phyloP scores from a whole-genome alignment of 2,113 vertebrate genomes.

The Lota lota region DNA sequence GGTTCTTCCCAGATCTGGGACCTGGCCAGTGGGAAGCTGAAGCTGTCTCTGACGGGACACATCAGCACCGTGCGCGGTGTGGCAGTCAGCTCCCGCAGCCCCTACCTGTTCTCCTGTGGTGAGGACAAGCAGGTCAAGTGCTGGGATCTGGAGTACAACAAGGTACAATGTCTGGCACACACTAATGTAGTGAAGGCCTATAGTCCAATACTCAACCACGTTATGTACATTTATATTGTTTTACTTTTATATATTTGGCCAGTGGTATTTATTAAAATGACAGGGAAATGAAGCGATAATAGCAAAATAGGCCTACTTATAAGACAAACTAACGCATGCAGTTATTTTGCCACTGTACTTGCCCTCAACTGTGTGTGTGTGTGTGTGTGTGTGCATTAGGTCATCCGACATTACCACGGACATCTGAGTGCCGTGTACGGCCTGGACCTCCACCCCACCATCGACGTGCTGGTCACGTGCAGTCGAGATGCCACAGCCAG shows the following conservation, averaged over 20 bases:
- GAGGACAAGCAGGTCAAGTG: conserved; percentile 99
- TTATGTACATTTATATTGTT: no score
- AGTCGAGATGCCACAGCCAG: conserved; percentile 94
- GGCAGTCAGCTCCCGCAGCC: conserved; percentile 89
- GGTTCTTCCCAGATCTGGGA: conserved; percentile 87
- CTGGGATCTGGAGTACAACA: conserved; percentile 99
- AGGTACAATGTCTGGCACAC: conserved; percentile 68
- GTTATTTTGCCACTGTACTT: no score
- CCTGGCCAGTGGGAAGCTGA: conserved; percentile 92
- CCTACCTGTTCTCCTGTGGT: conserved; percentile 95
- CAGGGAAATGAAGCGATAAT: no score
- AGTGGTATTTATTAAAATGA: no score
- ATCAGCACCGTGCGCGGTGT: conserved; percentile 96
- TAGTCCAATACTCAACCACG: no score
- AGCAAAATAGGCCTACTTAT: no score
- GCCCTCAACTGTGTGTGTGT: neutral
- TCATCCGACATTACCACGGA: conserved; percentile 97
- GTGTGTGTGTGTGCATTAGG: conserved; percentile 65
- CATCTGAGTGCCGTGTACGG: conserved; percentile 96
- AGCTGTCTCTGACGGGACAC: conserved; percentile 93
- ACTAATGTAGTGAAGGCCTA: neutral
- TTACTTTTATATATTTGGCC: neutral
- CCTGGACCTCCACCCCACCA: conserved; percentile 92
- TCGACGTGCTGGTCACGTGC: conserved; percentile 94
- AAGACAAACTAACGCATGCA: no score